These are phyloP conservation scores for Axea sp. DNA, from an alignment of 2,888 invertebrate genomes.

Conservation along the genomic window DNA sequence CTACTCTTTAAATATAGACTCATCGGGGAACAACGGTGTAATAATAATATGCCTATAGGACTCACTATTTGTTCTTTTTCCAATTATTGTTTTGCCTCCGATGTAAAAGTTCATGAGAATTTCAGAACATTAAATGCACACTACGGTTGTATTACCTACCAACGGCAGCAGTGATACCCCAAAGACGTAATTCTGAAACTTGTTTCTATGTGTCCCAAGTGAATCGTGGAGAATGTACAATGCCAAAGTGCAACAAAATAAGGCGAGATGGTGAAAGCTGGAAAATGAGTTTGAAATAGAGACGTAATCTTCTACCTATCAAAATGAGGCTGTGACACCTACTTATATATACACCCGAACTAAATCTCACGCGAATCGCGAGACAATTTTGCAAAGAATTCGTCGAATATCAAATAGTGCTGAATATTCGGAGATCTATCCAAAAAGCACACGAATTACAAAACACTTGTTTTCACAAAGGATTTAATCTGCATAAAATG, in stretches of 20 bases:
- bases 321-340: constrained; percentile 35
- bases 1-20: constrained; percentile 1
- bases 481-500: not conserved
- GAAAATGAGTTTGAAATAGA: constrained; percentile 54
- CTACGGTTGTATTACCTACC: constrained; percentile 28
- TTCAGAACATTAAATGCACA: constrained; percentile 35
- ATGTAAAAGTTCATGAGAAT: constrained; percentile 48
- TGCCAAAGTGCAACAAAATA: constrained; percentile 46
- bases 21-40: constrained; percentile 16
- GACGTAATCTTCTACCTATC: constrained; percentile 27
- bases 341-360: constrained; percentile 35
- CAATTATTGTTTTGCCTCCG: constrained; percentile 30
- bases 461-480: not conserved
- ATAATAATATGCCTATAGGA: constrained; percentile 26
- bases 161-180: constrained; percentile 39
- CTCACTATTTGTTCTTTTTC: constrained; percentile 29
- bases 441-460: constrained; percentile 5
- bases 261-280: constrained; percentile 34
- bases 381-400: constrained; percentile 24
- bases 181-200: constrained; percentile 58
- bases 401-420: constrained; percentile 26
- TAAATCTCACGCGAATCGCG: constrained; percentile 38
- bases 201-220: constrained; percentile 54
- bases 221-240: constrained; percentile 50
- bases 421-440: constrained; percentile 4